phyloP scores from a whole-genome alignment of 2,888 invertebrate species.

The Tinea pellionella region DNA sequence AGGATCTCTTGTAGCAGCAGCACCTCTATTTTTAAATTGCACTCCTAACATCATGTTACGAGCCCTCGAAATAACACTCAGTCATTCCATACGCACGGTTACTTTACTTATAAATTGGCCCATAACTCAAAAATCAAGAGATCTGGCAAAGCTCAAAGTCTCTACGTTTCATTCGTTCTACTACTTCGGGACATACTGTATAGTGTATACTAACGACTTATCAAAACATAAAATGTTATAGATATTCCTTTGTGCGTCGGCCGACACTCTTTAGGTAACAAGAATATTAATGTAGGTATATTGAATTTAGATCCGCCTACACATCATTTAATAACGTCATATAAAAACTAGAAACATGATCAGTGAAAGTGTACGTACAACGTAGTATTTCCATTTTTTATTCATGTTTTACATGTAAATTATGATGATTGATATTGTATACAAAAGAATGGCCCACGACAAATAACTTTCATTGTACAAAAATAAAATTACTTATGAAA shows the following conservation, averaged over 20 bases:
- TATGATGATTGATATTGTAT: neutral
- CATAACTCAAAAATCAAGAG: no score
- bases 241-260: neutral
- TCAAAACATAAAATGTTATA: constrained; percentile 3
- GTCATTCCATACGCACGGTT: no score
- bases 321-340: neutral
- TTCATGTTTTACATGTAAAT: neutral
- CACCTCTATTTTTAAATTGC: no score
- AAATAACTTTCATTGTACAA: neutral
- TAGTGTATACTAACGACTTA: neutral
- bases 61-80: no score
- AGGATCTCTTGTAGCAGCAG: no score
- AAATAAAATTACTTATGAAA: neutral
- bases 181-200: no score
- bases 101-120: no score
- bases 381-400: neutral
- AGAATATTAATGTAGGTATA: neutral
- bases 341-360: neutral
- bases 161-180: no score
- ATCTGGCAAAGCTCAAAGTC: no score
- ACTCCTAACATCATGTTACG: no score
- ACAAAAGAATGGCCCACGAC: neutral
- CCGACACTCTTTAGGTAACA: neutral
- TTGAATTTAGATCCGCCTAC: neutral
- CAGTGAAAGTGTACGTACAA: neutral